Conservation (phyloP, 2,797 vertebrate species). For the Rhinoraja longicauda region DNA sequence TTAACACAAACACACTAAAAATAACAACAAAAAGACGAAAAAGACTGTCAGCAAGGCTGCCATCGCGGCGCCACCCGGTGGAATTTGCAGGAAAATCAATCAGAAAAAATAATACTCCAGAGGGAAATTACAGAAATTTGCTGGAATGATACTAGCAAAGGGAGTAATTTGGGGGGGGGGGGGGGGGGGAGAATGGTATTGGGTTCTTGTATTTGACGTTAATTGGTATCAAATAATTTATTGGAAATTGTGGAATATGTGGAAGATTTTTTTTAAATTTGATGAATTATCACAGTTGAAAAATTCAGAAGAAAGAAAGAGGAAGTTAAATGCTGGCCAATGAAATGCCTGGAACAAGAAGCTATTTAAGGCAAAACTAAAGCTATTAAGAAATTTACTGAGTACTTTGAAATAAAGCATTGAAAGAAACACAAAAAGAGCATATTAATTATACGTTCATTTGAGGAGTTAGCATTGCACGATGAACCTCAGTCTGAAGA, state of each 20-base stretch:
- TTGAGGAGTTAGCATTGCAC: neutral
- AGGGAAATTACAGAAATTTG: neutral
- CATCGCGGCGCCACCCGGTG: too few species aligned
- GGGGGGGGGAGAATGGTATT: neutral
- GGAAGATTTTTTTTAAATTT: neutral
- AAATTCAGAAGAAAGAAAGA: neutral
- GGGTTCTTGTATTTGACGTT: neutral
- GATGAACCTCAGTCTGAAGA: too few species aligned
- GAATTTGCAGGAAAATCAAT: neutral
- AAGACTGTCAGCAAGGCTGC: too few species aligned
- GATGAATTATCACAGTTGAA: neutral
- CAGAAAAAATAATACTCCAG: neutral
- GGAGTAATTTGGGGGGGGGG: neutral
- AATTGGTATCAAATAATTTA: neutral
- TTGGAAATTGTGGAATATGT: neutral
- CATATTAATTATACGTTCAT: neutral
- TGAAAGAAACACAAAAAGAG: neutral
- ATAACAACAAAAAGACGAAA: too few species aligned
- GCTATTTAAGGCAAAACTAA: neutral
- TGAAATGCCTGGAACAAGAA: neutral
- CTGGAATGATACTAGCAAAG: neutral
- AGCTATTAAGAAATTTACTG: neutral
- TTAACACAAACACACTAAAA: too few species aligned
- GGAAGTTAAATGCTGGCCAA: neutral
- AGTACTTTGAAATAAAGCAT: neutral